phyloP scores from a whole-genome alignment of 2,113 vertebrate species.

The Psophia crepitans region DNA sequence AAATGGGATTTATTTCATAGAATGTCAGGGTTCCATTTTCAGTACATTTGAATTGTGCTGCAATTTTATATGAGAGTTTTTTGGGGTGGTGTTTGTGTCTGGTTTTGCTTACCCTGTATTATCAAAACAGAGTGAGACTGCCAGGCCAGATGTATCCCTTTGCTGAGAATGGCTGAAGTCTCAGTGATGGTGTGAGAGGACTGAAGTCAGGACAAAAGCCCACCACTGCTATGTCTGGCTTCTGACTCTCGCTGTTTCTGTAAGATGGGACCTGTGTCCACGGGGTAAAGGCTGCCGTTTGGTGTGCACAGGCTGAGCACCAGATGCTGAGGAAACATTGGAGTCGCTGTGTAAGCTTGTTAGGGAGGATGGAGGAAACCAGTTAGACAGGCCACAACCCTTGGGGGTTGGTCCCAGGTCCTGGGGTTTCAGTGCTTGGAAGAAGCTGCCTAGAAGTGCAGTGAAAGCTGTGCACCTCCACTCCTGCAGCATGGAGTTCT shows the following conservation, averaged over 20 bases:
- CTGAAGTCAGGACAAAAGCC: background rate
- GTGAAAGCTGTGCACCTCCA: background rate
- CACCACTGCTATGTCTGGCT: fast-evolving
- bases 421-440: background rate
- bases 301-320: background rate
- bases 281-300: fast-evolving
- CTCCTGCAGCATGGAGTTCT: background rate
- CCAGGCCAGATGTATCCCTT: background rate
- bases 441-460: background rate
- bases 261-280: background rate
- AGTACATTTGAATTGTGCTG: background rate
- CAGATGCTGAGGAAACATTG: background rate
- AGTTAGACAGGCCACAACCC: background rate
- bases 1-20: background rate
- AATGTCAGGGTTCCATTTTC: background rate
- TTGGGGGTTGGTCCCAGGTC: background rate
- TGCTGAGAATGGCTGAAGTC: background rate
- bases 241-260: fast-evolving
- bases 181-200: background rate
- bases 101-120: background rate
- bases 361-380: background rate
- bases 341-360: background rate
- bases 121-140: background rate
- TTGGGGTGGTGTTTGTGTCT: background rate
- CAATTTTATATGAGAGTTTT: background rate